These are phyloP conservation scores for Conchocele bisecta DNA, from an alignment of 2,888 invertebrate species.

Conservation along the genomic window DNA sequence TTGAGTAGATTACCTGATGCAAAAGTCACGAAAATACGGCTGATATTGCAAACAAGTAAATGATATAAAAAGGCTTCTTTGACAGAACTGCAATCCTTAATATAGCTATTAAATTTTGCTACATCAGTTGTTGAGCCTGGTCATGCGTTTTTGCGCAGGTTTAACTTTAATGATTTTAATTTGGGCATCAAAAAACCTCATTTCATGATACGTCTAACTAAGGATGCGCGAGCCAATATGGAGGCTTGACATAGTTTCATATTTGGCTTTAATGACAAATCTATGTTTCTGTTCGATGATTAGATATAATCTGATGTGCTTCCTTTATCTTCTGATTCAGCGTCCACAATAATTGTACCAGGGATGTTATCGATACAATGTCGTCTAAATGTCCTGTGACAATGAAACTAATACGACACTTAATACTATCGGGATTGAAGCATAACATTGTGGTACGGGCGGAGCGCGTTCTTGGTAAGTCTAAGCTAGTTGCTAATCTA, in stretches of 20 bases:
- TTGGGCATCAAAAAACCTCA: background rate
- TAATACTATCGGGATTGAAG: constrained; percentile 11
- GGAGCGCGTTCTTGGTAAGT: constrained; percentile 24
- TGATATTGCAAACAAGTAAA: background rate
- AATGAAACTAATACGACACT: constrained; percentile 22
- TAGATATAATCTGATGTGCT: background rate
- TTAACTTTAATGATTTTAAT: background rate
- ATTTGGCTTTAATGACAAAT: background rate
- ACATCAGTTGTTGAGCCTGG: too few relatives aligned
- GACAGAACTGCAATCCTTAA: too few relatives aligned
- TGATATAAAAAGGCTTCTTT: background rate
- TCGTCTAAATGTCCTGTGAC: constrained; percentile 10
- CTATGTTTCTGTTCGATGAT: background rate
- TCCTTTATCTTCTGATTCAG: background rate
- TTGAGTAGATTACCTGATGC: background rate
- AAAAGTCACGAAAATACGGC: background rate
- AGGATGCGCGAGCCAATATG: background rate
- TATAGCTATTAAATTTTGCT: too few relatives aligned
- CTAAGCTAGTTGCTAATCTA: constrained; percentile 13
- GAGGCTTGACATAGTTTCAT: too few relatives aligned
- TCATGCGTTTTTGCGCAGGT: too few relatives aligned
- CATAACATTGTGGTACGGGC: constrained; percentile 13
- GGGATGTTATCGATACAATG: constrained; percentile 27
- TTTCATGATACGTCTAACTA: too few relatives aligned
- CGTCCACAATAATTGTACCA: constrained; percentile 19